Evolutionary conservation across 2,113 vertebrate species (phyloP), one percentile per base, ranked within the genome.

Genomic region (Thinocorus orbignyianus): DNA sequence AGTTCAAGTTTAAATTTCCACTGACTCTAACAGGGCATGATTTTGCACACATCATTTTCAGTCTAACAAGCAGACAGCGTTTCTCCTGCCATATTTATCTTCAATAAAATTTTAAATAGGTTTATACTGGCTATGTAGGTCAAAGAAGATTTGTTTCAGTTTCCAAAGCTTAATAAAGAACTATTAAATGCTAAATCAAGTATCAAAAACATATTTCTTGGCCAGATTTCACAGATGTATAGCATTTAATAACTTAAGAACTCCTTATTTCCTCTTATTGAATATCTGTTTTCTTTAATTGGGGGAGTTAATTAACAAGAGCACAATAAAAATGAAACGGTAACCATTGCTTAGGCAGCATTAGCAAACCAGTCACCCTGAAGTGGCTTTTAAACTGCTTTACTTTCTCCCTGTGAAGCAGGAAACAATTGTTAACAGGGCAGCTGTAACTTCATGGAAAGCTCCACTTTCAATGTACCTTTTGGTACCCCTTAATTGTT

Each of bases 251-350:
- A 86, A 68, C n/a, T 93, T 92, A 55, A 88, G 72, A 94, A 83
- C 49, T 72, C 33, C 81, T 71, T 68, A 37, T 79, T 94, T 96
- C 65, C 86, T 86, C 33, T 24, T 76, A 90, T 16, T 95, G 70
- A 89, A 92, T 94, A 92, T 92, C 57, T 95, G 13, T 88, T 96
- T 94, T 93, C 52, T 91, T 86, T 90, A 93, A 86, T 74, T 86
- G 82, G 73, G 39, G 26, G 61, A 68, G 61, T 74, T 93, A 86
- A 95, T 94, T 96, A 90, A 88, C 61, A 90, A 74, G 11, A 84
- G 52, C 51, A 74, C 48, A 93, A 74, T 88, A 51, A 81, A 92
- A 92, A 80, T 60, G 80, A 86, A 93, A 83, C 46, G 44, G 69
- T 48, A 81, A 62, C 92, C 55, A 78, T 78, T 88, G 71, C 39